Conservation (phyloP, 2,113 vertebrate species). For the Donacobius atricapilla region DNA sequence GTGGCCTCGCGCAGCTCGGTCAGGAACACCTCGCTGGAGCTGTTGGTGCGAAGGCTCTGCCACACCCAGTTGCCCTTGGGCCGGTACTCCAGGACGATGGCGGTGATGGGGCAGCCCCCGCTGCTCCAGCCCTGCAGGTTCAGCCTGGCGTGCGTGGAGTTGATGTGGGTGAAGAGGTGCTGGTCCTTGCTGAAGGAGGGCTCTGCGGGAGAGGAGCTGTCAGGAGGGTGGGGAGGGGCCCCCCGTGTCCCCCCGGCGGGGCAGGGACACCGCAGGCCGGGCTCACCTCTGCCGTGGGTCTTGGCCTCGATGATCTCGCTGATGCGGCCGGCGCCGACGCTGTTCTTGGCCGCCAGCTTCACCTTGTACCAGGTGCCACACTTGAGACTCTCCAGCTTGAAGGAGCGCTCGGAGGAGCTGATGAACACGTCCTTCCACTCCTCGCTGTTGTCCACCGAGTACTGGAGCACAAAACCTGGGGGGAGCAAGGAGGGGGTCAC, state of each 20-base stretch:
- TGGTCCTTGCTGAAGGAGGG: constrained; percentile 98
- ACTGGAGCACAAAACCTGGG: constrained; percentile 95
- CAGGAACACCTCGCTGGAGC: constrained; percentile 89
- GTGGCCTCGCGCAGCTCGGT: constrained; percentile 94
- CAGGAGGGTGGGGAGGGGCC: not conserved
- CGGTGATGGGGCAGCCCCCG: constrained; percentile 92
- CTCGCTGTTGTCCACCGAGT: constrained; percentile 97
- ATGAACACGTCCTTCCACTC: constrained; percentile 98
- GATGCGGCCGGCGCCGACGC: constrained; percentile 94
- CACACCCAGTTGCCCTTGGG: constrained; percentile 94
- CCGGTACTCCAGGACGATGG: constrained; percentile 89
- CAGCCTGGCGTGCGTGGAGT: constrained; percentile 92
- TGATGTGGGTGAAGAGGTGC: constrained; percentile 95
- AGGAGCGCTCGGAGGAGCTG: constrained; percentile 91
- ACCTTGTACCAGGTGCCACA: constrained; percentile 99
- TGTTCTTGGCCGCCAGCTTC: constrained; percentile 97
- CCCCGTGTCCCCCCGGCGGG: fast-evolving
- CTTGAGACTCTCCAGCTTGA: constrained; percentile 93
- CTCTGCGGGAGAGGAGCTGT: constrained; percentile 67
- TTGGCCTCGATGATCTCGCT: constrained; percentile 99
- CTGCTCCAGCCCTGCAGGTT: constrained; percentile 97
- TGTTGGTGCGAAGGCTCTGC: constrained; percentile 91
- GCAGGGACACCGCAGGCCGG: fast-evolving
- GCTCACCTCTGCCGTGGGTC: constrained; percentile 90
- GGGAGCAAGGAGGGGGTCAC: not conserved